A percentile compares a stretch with the other conserved stretches of the same genome.
These are phyloP conservation scores for Patella vulgata DNA, from an alignment of 1,140 invertebrate genomes.

Conservation along the genomic window DNA sequence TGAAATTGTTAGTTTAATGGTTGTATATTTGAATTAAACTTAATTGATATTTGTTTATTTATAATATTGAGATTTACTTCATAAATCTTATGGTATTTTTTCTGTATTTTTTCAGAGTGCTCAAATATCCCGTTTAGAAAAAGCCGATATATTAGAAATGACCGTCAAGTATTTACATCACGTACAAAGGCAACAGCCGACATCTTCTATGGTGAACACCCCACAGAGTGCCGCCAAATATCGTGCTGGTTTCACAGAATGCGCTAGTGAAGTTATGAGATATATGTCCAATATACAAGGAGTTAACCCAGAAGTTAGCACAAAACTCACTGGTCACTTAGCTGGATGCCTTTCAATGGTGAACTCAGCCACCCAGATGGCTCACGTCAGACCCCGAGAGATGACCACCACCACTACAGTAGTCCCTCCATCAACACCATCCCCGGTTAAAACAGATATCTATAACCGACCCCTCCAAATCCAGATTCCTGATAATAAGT, in stretches of 20 bases:
- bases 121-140: conserved; percentile 80
- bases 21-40: background rate
- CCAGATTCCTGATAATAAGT: background rate
- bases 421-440: background rate
- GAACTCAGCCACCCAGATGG: background rate
- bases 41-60: background rate
- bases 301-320: conserved; percentile 77
- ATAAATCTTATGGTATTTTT: conserved; percentile 1
- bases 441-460: background rate
- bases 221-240: conserved; percentile 85
- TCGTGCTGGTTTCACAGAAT: conserved; percentile 87
- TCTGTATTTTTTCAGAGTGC: conserved; percentile 30
- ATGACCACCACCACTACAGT: background rate
- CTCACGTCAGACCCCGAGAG: background rate
- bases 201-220: conserved; percentile 63
- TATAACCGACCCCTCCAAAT: background rate
- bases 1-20: background rate
- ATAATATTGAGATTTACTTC: conserved; percentile 7
- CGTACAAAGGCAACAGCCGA: conserved; percentile 26
- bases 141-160: conserved; percentile 97
- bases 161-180: conserved; percentile 85
- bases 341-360: conserved; percentile 33
- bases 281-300: conserved; percentile 75
- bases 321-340: conserved; percentile 34
- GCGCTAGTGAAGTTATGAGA: conserved; percentile 69